phyloP scores from a whole-genome alignment of 2,888 invertebrate genomes.

The Conistra vaccinii region DNA sequence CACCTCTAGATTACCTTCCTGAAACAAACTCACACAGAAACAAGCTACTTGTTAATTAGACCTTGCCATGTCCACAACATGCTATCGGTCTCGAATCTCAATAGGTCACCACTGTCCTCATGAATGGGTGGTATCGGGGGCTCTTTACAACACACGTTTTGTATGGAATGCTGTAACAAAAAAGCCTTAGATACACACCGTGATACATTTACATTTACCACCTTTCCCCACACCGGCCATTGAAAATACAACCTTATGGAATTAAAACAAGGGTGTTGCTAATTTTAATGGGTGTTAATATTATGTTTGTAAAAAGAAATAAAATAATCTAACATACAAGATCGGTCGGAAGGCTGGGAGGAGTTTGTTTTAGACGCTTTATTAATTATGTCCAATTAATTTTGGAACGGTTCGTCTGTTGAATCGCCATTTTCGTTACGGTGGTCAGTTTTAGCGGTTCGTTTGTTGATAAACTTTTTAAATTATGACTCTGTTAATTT shows the following conservation, averaged over 20 bases:
- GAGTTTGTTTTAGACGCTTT: slow-evolving; percentile 88
- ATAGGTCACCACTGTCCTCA: slow-evolving; percentile 90
- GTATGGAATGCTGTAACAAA: slow-evolving; percentile 90
- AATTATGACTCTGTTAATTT: slow-evolving; percentile 55
- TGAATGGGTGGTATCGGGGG: slow-evolving; percentile 90
- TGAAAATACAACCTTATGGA: slow-evolving; percentile 68
- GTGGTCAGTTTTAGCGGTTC: slow-evolving; percentile 74
- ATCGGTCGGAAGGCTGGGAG: slow-evolving; percentile 84
- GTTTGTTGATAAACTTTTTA: slow-evolving; percentile 65
- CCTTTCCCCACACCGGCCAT: slow-evolving; percentile 40
- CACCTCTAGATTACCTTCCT: not conserved
- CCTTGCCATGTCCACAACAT: slow-evolving; percentile 75
- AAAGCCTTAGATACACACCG: slow-evolving; percentile 89
- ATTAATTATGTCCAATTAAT: slow-evolving; percentile 91
- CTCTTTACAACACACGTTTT: slow-evolving; percentile 90
- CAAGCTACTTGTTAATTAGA: not conserved
- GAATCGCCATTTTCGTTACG: slow-evolving; percentile 82
- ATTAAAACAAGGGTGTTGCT: slow-evolving; percentile 42
- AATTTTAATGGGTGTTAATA: slow-evolving; percentile 39
- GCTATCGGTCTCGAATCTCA: slow-evolving; percentile 82
- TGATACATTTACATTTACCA: slow-evolving; percentile 78
- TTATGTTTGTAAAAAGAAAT: slow-evolving; percentile 76
- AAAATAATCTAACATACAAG: slow-evolving; percentile 84
- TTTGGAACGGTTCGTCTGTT: slow-evolving; percentile 83
- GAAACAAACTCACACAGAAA: not conserved